These are phyloP conservation scores for Synanthedon tipuliformis DNA, from an alignment of 2,888 invertebrate genomes.

Conservation along the genomic window DNA sequence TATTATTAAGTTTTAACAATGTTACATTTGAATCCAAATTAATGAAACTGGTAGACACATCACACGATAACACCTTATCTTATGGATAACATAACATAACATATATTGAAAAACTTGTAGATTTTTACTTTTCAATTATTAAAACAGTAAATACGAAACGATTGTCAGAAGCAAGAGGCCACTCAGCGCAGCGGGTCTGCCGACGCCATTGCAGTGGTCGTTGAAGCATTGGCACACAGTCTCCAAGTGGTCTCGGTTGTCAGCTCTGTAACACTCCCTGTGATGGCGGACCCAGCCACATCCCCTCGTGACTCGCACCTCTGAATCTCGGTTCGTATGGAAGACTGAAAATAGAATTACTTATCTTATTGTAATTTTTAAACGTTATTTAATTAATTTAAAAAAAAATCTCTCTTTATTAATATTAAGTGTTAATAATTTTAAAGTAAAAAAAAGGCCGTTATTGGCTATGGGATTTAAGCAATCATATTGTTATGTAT, in stretches of 20 bases:
- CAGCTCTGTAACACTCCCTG: slow-evolving; percentile 67
- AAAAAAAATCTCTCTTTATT: no score
- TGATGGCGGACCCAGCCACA: slow-evolving; percentile 73
- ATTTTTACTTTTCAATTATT: neutral
- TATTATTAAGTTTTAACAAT: no score
- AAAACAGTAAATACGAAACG: neutral
- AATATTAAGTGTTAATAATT: no score
- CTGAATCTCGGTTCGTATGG: slow-evolving; percentile 36
- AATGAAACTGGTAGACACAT: no score
- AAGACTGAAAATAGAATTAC: slow-evolving; percentile 34
- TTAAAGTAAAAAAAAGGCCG: no score
- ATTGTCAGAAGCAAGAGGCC: neutral
- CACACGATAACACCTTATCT: no score
- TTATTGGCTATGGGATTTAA: no score
- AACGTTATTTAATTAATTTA: no score
- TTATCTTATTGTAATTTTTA: neutral
- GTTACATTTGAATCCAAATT: no score
- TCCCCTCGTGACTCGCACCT: slow-evolving; percentile 69
- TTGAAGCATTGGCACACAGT: slow-evolving; percentile 72
- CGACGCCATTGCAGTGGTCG: slow-evolving; percentile 70
- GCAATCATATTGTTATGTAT: no score
- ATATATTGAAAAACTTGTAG: no score
- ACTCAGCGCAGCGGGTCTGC: slow-evolving; percentile 7
- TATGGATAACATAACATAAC: no score
- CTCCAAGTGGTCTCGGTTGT: slow-evolving; percentile 72